These are phyloP conservation scores for Gryllus longicercus DNA, from an alignment of 2,888 invertebrate species.

Conservation along the genomic window DNA sequence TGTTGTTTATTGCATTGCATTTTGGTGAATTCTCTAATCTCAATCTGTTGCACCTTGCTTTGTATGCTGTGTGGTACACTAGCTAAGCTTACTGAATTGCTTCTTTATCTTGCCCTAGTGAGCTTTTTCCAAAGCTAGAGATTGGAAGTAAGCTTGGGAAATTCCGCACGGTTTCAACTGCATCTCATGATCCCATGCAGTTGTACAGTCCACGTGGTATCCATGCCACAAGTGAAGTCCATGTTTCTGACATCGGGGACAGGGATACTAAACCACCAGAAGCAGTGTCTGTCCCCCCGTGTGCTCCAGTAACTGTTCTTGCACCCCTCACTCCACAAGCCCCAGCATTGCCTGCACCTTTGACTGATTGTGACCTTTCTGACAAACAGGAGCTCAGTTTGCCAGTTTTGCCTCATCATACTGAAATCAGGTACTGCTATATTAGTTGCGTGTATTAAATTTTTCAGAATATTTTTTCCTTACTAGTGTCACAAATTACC, in stretches of 20 bases:
- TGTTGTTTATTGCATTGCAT: not conserved
- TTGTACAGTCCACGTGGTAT: not conserved
- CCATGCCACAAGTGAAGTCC: not conserved
- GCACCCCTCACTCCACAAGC: constrained; percentile 17
- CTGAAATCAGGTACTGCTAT: not conserved
- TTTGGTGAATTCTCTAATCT: constrained; percentile 4
- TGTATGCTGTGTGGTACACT: not conserved
- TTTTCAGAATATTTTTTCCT: no score
- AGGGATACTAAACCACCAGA: constrained; percentile 21
- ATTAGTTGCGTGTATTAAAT: no score
- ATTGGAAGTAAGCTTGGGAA: constrained; percentile 60
- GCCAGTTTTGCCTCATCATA: constrained; percentile 1
- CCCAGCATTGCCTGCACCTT: constrained; percentile 10
- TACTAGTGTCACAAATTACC: no score
- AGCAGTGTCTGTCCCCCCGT: constrained; percentile 21
- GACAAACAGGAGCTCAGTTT: not conserved
- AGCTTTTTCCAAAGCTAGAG: constrained; percentile 59
- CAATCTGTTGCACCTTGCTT: not conserved
- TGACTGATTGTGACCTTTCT: constrained; percentile 17
- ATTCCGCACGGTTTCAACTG: constrained; percentile 58
- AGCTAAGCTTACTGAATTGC: constrained; percentile 2
- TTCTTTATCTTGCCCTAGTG: constrained; percentile 44
- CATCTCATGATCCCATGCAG: constrained; percentile 32
- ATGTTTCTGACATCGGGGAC: constrained; percentile 12
- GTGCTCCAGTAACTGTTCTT: constrained; percentile 5